Base-by-base conservation (phyloP, 2,113 vertebrate species). In the Condylura cristata region DNA sequence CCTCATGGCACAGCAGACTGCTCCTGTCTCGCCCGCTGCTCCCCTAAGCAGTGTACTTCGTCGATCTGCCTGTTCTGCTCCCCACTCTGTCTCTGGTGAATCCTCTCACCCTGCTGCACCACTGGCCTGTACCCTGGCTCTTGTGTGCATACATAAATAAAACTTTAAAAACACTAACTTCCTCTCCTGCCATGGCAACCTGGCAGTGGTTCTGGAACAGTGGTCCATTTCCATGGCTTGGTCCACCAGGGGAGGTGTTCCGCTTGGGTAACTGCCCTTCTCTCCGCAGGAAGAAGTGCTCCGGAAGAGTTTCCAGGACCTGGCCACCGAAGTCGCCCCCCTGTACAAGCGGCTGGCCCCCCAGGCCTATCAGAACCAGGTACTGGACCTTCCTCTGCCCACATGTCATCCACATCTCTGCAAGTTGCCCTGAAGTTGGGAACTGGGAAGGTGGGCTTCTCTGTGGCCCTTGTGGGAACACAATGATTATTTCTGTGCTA, bases 321-420 rank as follows among this genome's bases (percentile, higher is more conserved):
- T 99, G 98, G 99, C 99, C 93, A 99, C 99, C 0, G 98, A 99
- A 90, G 99, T 99, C 46, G 99, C 99, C 90, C 99, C 99, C 0
- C 97, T 99, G 84, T 99, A 99, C 97, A 99, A 99, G 97, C 96
- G 53, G 93, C 98, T 99, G 95, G 99, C 99, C 0, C 99, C 99
- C 0, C 99, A 99, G 97, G 99, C 99, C 83, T 99, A 99, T 98
- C 99, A 98, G 93, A 99, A 99, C 98, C 99, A 99, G 99, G 99
- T 99, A 97, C 96, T 0, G 5, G 51, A 16, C n/a, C 4, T 5
- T 41, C 24, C 46, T 32, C 46, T 28, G 14, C 51, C 3, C 28
- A 2, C 0, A 0, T 6, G 24, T 20, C 34, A 22, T 46, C 51
- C 32, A 6, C 32, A 1, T 16, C 37, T 86, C 65, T 41, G 6